Evolutionary conservation across 2,888 invertebrate genomes (phyloP).

Genomic region (Frankliniella intonsa): DNA sequence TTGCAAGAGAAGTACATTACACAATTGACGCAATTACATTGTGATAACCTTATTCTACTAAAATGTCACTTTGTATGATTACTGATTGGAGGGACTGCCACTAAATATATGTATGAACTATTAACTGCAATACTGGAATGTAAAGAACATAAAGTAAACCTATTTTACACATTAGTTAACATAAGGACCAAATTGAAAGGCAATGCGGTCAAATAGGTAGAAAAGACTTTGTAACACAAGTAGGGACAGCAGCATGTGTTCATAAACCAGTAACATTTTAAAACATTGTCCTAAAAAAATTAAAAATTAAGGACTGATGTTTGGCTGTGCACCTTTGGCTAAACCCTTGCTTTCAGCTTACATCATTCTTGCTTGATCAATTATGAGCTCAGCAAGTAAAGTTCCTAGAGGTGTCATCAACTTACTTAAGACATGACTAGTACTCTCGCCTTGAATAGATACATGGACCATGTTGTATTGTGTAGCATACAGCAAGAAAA

Average conservation of each 20-base stretch:
- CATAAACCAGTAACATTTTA: neutral
- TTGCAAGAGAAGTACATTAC: neutral
- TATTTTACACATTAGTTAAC: neutral
- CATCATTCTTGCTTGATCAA: no score
- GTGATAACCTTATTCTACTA: neutral
- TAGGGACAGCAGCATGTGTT: neutral
- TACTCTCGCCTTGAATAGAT: no score
- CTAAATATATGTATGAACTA: neutral
- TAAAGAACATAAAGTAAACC: neutral
- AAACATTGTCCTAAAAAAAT: neutral
- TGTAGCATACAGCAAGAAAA: no score
- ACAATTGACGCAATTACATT: conserved; percentile 16
- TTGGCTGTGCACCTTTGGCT: neutral
- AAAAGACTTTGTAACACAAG: neutral
- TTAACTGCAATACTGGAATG: conserved; percentile 13
- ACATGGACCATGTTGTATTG: no score
- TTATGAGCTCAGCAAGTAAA: no score
- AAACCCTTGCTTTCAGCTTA: no score
- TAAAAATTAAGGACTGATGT: neutral
- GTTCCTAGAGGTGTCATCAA: no score
- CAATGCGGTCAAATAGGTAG: neutral
- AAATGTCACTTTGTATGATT: neutral
- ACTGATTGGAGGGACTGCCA: conserved; percentile 7
- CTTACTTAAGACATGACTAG: no score
- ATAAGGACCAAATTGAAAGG: neutral